phyloP scores from a whole-genome alignment of 2,888 invertebrate genomes.

The Eledone cirrhosa region DNA sequence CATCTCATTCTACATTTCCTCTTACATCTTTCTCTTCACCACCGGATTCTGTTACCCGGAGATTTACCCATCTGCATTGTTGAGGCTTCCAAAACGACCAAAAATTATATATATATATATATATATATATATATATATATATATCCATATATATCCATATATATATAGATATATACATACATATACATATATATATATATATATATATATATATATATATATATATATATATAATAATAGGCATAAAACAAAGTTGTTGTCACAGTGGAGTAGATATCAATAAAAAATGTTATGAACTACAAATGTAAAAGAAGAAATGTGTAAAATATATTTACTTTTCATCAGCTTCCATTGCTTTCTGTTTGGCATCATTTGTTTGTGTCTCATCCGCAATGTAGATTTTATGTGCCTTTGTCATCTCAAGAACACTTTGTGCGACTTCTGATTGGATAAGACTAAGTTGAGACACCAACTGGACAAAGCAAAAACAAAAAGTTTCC shows the following conservation, averaged over 20 bases:
- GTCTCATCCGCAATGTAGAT: conserved; percentile 95
- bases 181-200: conserved; percentile 6
- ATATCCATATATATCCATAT: neutral
- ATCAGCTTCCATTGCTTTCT: conserved; percentile 93
- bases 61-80: too few species aligned
- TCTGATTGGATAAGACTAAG: conserved; percentile 59
- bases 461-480: conserved; percentile 60
- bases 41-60: too few species aligned
- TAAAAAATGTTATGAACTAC: neutral
- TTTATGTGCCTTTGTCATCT: conserved; percentile 93
- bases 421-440: conserved; percentile 71
- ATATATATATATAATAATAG: too few species aligned
- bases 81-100: too few species aligned
- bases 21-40: too few species aligned
- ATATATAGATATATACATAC: neutral
- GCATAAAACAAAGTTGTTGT: too few species aligned
- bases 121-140: neutral
- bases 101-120: neutral
- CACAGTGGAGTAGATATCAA: too few species aligned
- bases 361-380: conserved; percentile 91
- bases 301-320: neutral
- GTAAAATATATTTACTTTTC: conserved; percentile 72
- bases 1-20: too few species aligned
- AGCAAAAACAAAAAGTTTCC: neutral
- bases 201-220: neutral